phyloP scores from a whole-genome alignment of 2,888 invertebrate genomes.

The Torymus tubicola region DNA sequence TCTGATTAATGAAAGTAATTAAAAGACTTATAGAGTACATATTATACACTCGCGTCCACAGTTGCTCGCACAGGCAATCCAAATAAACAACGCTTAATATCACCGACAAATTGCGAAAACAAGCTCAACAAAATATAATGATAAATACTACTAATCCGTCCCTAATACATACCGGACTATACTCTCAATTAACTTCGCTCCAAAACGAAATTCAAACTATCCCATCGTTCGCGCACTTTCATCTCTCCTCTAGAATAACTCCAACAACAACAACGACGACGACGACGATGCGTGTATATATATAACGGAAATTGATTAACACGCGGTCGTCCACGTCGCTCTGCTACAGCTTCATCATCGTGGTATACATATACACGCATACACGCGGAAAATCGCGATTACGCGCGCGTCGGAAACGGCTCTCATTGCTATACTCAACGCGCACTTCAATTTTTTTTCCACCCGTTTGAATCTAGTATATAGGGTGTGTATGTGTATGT shows the following conservation, averaged over 20 bases:
- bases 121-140: not conserved
- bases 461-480: conserved; percentile 22
- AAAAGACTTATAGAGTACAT: no score
- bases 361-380: conserved; percentile 37
- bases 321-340: conserved; percentile 46
- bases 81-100: no score
- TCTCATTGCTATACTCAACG: conserved; percentile 19
- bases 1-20: no score
- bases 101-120: not conserved
- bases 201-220: no score
- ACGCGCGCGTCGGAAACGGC: conserved; percentile 34
- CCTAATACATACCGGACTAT: not conserved
- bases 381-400: conserved; percentile 59
- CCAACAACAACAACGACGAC: no score
- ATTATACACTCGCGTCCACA: no score
- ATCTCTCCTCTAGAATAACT: no score
- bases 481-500: not conserved
- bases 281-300: not conserved
- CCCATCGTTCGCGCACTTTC: no score
- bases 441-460: not conserved
- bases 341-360: conserved; percentile 56
- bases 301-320: conserved; percentile 62
- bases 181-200: no score
- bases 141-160: not conserved
- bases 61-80: no score